Percentiles rank a stretch among this genome's conserved stretches.
Conservation (phyloP, 30 jellyfish, hydroid and myxozoan species). For the Chrysaora quinquecirrha region DNA sequence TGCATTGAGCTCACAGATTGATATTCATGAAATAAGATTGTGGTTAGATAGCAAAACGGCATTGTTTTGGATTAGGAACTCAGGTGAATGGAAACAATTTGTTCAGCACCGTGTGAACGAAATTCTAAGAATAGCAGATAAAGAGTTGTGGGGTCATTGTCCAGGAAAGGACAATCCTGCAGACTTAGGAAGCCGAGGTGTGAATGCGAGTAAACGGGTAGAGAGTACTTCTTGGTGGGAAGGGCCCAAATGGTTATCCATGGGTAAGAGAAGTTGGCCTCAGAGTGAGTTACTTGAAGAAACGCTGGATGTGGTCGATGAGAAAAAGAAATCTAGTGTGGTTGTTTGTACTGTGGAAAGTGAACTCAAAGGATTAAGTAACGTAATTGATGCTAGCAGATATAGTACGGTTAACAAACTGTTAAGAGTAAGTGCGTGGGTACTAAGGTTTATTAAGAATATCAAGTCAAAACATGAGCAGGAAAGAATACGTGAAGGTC, state of each 20-base stretch:
- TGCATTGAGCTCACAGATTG: conserved; percentile 7
- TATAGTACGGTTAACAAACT: background rate
- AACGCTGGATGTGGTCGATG: conserved; percentile 7
- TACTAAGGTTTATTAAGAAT: background rate
- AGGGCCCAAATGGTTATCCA: conserved; percentile 28
- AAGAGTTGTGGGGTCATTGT: conserved; percentile 42
- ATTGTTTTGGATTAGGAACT: conserved; percentile 27
- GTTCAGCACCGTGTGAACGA: conserved; percentile 63
- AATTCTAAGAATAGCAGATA: background rate
- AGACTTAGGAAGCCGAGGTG: conserved; percentile 46
- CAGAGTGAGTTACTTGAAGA: background rate
- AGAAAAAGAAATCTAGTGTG: background rate
- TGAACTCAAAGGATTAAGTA: background rate
- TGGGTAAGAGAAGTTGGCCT: conserved; percentile 33
- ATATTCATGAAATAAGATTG: conserved; percentile 9
- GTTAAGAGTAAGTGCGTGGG: background rate
- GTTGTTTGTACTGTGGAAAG: background rate
- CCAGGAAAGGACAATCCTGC: conserved; percentile 57
- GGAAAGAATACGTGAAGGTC: background rate
- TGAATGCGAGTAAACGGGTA: background rate
- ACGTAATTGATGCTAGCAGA: conserved; percentile 1
- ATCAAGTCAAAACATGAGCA: background rate
- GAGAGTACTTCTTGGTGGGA: conserved; percentile 40
- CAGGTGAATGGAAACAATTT: conserved; percentile 43
- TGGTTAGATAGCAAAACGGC: conserved; percentile 54